phyloP scores from a whole-genome alignment of 53 echinoderm and acorn worm species.

The Crossaster papposus region DNA sequence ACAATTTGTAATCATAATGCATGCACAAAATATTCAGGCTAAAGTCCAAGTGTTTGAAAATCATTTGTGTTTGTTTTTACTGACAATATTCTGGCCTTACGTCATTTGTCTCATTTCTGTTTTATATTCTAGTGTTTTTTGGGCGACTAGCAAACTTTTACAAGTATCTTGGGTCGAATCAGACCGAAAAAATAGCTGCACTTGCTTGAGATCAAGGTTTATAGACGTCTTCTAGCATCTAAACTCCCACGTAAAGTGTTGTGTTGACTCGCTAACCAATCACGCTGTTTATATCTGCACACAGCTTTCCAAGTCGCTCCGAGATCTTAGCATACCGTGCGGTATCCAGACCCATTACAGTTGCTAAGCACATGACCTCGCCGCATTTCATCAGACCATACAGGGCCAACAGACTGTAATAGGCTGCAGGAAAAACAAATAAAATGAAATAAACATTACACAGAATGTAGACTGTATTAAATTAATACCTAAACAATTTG shows the following conservation, averaged over 20 bases:
- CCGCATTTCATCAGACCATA: constrained; percentile 86
- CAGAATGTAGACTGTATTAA: too few relatives aligned
- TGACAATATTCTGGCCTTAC: too few relatives aligned
- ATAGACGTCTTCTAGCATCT: not conserved
- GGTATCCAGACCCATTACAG: constrained; percentile 89
- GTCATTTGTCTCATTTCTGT: too few relatives aligned
- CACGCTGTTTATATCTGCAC: constrained; percentile 72
- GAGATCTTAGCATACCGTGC: constrained; percentile 77
- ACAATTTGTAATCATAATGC: too few relatives aligned
- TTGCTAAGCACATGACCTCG: constrained; percentile 85
- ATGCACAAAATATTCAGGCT: too few relatives aligned
- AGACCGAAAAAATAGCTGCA: not conserved
- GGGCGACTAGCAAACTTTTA: not conserved
- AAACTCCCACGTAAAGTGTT: not conserved
- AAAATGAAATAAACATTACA: not conserved
- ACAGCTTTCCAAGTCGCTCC: constrained; percentile 71
- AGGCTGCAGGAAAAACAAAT: constrained; percentile 46
- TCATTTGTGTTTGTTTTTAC: too few relatives aligned
- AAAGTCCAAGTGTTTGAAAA: too few relatives aligned
- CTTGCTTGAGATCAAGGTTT: not conserved
- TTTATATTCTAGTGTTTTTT: not conserved
- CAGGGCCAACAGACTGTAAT: constrained; percentile 71
- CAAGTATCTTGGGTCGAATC: not conserved
- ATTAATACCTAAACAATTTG: too few relatives aligned
- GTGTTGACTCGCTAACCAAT: constrained; percentile 8